phyloP scores from a whole-genome alignment of 2,113 vertebrate species.

The Taurulus bubalis region DNA sequence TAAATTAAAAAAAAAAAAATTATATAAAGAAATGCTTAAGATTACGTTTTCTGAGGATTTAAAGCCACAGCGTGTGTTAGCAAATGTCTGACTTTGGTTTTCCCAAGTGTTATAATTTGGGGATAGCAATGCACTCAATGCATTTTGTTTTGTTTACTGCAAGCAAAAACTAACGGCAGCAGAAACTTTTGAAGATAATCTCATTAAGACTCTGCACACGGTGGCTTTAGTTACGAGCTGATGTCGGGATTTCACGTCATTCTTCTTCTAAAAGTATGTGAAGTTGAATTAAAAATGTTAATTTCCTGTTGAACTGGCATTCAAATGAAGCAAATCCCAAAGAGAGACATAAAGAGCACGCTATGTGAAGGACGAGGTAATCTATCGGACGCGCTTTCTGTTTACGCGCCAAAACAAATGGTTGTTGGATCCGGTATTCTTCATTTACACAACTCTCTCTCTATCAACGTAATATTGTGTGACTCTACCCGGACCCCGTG shows the following conservation, averaged over 20 bases:
- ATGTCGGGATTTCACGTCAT: background rate
- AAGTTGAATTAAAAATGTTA: background rate
- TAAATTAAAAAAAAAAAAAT: background rate
- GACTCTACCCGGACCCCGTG: background rate
- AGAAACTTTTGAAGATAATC: background rate
- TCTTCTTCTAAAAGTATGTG: background rate
- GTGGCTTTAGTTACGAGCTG: background rate
- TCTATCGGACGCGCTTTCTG: too few relatives aligned
- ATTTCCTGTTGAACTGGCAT: constrained; percentile 2
- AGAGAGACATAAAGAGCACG: background rate
- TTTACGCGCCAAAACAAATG: too few relatives aligned
- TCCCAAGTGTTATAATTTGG: background rate
- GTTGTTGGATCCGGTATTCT: too few relatives aligned
- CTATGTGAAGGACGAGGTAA: background rate
- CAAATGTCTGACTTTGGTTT: background rate
- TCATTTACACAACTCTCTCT: constrained; percentile 10
- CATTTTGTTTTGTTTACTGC: background rate
- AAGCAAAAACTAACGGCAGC: background rate
- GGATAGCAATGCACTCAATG: background rate
- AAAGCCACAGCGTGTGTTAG: background rate
- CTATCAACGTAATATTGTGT: constrained; percentile 2
- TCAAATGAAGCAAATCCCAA: background rate
- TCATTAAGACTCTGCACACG: too few relatives aligned
- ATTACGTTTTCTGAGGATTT: background rate
- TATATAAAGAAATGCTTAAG: background rate